Conservation (phyloP, 2,797 vertebrate genomes). For the Phylloscopus collybita region DNA sequence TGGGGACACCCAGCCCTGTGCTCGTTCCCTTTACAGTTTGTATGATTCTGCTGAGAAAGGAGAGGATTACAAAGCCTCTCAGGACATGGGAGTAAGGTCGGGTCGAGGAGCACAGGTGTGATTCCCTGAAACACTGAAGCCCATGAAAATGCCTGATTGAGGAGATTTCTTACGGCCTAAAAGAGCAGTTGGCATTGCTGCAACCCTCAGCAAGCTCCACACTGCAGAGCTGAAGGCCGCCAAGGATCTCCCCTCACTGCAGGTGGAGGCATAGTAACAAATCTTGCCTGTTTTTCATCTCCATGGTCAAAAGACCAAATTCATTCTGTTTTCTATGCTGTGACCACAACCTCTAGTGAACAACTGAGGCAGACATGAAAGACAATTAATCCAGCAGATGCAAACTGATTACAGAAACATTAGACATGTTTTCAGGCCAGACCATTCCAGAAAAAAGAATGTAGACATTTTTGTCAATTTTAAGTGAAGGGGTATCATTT, state of each 20-base stretch:
- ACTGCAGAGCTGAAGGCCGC: neutral
- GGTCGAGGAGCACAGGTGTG: rapidly evolving
- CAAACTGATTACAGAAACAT: neutral
- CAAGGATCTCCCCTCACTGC: rapidly evolving
- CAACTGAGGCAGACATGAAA: neutral
- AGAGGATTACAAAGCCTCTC: neutral
- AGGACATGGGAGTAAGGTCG: rapidly evolving
- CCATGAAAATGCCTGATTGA: rapidly evolving
- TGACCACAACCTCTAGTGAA: neutral
- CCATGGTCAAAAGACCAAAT: neutral
- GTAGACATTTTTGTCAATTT: neutral
- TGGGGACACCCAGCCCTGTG: rapidly evolving
- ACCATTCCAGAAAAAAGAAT: neutral
- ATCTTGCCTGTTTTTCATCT: neutral
- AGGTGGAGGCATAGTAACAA: rapidly evolving
- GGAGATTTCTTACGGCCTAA: rapidly evolving
- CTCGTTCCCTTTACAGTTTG: neutral
- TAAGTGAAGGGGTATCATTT: neutral
- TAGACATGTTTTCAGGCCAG: neutral
- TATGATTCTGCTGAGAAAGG: neutral
- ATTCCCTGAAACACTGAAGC: neutral
- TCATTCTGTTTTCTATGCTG: neutral
- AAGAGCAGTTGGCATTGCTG: rapidly evolving
- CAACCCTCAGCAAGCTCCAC: neutral
- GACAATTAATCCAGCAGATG: neutral